Evolutionary conservation across 2,888 invertebrate species (phyloP).

Genomic region (Sphecodes monilicornis): DNA sequence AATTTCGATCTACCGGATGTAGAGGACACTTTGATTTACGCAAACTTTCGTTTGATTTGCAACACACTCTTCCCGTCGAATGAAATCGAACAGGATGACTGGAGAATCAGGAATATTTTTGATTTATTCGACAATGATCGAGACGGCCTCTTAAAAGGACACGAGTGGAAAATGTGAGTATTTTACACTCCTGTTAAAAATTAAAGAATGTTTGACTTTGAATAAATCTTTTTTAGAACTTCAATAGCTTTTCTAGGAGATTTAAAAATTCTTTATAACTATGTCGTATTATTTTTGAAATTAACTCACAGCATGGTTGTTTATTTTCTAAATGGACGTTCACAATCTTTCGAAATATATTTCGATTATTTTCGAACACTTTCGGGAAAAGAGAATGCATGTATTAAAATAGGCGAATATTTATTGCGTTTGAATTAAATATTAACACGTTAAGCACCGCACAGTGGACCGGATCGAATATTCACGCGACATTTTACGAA

Average conservation of each 20-base stretch:
- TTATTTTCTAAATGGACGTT: not conserved
- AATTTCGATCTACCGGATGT: not conserved
- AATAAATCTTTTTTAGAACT: not conserved
- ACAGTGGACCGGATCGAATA: no score
- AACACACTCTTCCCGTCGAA: constrained; percentile 68
- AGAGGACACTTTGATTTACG: constrained; percentile 59
- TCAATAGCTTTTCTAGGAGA: not conserved
- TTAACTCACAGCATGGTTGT: not conserved
- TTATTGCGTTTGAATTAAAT: no score
- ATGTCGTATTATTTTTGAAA: no score
- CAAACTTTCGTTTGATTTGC: constrained; percentile 75
- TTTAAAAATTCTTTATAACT: not conserved
- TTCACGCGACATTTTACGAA: no score
- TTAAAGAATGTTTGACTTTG: not conserved
- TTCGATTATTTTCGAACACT: no score
- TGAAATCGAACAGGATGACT: constrained; percentile 84
- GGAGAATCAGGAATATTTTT: constrained; percentile 90
- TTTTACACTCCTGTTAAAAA: not conserved
- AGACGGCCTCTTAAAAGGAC: constrained; percentile 90
- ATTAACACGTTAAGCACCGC: no score
- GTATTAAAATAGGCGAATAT: no score
- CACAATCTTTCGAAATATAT: not conserved
- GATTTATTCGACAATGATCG: constrained; percentile 91
- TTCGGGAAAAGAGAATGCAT: no score
- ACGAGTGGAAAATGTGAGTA: constrained; percentile 88